Conservation (phyloP, 2,113 vertebrate genomes). For the Heterotilapia buettikoferi region DNA sequence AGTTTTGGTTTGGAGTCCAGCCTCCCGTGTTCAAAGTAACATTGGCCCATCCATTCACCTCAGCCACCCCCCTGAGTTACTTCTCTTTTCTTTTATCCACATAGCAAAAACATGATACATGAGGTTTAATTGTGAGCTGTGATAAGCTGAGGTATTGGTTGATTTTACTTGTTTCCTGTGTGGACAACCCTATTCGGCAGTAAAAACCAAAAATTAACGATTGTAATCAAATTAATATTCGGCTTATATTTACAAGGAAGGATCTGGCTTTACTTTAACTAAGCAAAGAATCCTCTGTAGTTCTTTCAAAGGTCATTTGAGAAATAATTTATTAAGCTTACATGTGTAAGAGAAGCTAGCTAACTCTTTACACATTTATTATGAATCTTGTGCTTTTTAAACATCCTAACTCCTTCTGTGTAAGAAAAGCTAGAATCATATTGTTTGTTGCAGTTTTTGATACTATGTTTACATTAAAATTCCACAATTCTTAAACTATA, state of each 20-base stretch:
- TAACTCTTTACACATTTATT: neutral
- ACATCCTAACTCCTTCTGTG: neutral
- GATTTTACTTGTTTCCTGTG: neutral
- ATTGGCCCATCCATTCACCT: neutral
- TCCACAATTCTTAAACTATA: neutral
- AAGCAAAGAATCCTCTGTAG: neutral
- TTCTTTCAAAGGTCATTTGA: neutral
- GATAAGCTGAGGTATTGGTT: neutral
- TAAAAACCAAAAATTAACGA: neutral
- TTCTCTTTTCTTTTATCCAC: neutral
- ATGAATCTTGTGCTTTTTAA: neutral
- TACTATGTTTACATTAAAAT: neutral
- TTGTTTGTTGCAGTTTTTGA: neutral
- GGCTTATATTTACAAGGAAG: neutral
- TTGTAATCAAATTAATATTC: neutral
- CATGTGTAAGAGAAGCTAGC: neutral
- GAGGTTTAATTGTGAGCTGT: neutral
- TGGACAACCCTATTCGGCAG: neutral
- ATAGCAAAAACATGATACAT: neutral
- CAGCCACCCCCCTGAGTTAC: neutral
- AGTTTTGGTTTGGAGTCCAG: neutral
- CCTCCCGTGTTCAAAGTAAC: neutral
- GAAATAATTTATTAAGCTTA: neutral
- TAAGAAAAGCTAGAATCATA: neutral
- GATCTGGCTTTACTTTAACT: neutral